Percentiles rank a stretch among this genome's conserved stretches.
Evolutionary conservation across 2,888 invertebrate species (phyloP).

Genomic region (Thysanoteuthis rhombus): DNA sequence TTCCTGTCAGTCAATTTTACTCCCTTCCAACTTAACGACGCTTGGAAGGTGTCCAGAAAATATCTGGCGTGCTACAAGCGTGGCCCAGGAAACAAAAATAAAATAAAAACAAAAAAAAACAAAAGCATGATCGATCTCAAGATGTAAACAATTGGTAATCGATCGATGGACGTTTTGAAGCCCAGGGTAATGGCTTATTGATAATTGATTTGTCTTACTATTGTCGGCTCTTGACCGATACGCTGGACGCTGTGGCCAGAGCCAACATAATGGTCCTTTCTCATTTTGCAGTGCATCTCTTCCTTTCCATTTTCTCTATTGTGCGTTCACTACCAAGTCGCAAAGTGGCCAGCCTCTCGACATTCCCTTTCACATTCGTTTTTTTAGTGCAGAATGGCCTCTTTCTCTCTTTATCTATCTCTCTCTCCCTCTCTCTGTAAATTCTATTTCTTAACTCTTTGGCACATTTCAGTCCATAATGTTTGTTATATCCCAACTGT

Average conservation of each 20-base stretch:
- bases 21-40: not conserved
- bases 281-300: not conserved
- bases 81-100: not conserved
- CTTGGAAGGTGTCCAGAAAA: not conserved
- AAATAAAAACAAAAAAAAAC: too few species aligned
- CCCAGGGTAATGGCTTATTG: not conserved
- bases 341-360: not conserved
- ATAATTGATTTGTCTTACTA: not conserved
- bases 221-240: not conserved
- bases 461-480: too few species aligned
- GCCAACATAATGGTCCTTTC: not conserved
- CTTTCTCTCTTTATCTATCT: not conserved
- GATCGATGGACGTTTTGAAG: not conserved
- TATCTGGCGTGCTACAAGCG: not conserved
- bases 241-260: not conserved
- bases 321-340: not conserved
- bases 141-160: constrained; percentile 12
- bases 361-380: not conserved
- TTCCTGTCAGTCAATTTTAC: not conserved
- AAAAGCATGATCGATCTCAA: not conserved
- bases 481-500: too few species aligned
- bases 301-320: not conserved
- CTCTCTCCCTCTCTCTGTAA: not conserved
- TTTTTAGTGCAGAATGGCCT: not conserved
- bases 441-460: too few species aligned